These are phyloP conservation scores for Cephalopterus ornatus DNA, from an alignment of 2,113 vertebrate genomes.

Conservation along the genomic window DNA sequence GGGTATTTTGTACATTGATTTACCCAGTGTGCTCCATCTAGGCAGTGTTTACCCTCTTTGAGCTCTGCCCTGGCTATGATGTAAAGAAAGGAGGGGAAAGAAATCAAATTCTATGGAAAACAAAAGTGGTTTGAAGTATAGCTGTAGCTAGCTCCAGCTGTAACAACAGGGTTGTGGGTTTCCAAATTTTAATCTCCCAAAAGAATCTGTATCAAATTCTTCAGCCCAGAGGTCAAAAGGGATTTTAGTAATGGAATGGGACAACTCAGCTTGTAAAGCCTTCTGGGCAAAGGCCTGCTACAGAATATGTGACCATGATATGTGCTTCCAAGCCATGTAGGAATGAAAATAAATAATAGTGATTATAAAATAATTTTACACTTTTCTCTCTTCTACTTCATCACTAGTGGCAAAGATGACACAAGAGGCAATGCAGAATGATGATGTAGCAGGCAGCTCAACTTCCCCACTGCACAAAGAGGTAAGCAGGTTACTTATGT, in stretches of 20 bases:
- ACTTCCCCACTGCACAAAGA: not conserved
- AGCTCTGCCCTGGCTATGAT: not conserved
- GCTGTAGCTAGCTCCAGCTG: conserved; percentile 48
- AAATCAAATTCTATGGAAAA: conserved; percentile 53
- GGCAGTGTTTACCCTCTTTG: not conserved
- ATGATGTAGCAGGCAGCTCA: not conserved
- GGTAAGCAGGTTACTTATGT: not conserved
- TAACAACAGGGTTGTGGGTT: conserved; percentile 41
- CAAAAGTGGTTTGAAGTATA: not conserved
- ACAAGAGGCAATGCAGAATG: not conserved
- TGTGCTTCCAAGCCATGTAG: not conserved
- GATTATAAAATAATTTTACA: not conserved
- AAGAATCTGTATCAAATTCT: conserved; percentile 54
- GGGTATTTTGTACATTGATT: not conserved
- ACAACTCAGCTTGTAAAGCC: not conserved
- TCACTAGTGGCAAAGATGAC: not conserved
- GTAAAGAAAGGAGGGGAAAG: not conserved
- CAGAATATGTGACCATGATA: not conserved
- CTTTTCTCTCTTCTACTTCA: not conserved
- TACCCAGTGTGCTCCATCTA: not conserved
- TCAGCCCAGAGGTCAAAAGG: conserved; percentile 1
- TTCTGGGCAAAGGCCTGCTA: not conserved
- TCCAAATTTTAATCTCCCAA: conserved; percentile 47
- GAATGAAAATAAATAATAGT: not conserved
- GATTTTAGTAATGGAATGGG: conserved; percentile 19